These are phyloP conservation scores for Chrysopilus asiliformis DNA, from an alignment of 2,888 invertebrate genomes.

Conservation along the genomic window DNA sequence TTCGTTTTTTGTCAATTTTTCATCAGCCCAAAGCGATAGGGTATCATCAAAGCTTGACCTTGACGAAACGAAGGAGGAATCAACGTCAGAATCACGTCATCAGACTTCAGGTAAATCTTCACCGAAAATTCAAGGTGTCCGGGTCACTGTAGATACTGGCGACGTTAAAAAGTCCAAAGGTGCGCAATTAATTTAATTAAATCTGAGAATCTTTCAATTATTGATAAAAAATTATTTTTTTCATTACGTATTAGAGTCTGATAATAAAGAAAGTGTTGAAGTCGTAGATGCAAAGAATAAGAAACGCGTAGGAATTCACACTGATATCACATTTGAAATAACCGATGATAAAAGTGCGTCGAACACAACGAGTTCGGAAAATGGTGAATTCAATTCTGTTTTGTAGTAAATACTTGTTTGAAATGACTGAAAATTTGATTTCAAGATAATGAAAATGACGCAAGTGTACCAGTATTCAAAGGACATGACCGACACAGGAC, in stretches of 20 bases:
- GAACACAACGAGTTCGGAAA: constrained; percentile 29
- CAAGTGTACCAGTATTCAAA: constrained; percentile 34
- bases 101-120: constrained; percentile 19
- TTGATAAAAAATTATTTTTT: constrained; percentile 4
- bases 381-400: constrained; percentile 20
- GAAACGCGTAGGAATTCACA: constrained; percentile 35
- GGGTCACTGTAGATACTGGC: constrained; percentile 35
- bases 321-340: constrained; percentile 36
- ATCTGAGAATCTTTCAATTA: no score
- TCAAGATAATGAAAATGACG: constrained; percentile 28
- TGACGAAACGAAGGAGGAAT: constrained; percentile 22
- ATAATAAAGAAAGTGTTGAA: constrained; percentile 32
- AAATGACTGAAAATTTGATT: no score
- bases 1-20: no score
- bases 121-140: constrained; percentile 36
- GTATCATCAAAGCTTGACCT: constrained; percentile 32
- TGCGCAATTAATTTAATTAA: constrained; percentile 20
- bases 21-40: no score
- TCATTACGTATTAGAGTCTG: constrained; percentile 22
- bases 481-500: constrained; percentile 23
- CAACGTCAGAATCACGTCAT: constrained; percentile 6
- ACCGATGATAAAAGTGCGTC: constrained; percentile 24
- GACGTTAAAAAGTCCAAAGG: constrained; percentile 30
- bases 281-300: constrained; percentile 31
- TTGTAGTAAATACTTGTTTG: no score